These are phyloP conservation scores for Neofelis nebulosa DNA, from an alignment of 2,113 vertebrate genomes.

Conservation along the genomic window DNA sequence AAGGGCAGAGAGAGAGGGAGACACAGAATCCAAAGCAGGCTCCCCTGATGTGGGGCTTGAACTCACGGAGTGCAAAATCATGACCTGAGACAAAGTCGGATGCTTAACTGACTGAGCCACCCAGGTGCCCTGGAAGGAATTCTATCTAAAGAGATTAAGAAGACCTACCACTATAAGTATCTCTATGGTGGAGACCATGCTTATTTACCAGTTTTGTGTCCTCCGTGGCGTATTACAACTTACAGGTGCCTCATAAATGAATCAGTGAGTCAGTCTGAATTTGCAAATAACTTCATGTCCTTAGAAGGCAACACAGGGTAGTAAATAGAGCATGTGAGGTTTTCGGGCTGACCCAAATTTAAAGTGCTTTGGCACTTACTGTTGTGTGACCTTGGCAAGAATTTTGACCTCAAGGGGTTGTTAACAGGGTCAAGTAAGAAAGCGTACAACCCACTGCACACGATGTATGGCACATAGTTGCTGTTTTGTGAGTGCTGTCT, in stretches of 20 bases:
- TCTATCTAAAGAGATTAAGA: neutral
- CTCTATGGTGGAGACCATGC: neutral
- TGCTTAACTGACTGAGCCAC: too few species aligned
- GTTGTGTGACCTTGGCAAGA: neutral
- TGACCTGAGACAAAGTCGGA: too few species aligned
- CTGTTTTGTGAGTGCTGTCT: neutral
- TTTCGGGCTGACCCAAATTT: neutral
- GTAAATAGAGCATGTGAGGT: neutral
- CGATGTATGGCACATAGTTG: neutral
- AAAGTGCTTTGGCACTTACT: neutral
- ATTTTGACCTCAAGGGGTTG: neutral
- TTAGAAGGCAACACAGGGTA: neutral
- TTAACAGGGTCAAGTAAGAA: neutral
- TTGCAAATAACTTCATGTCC: neutral
- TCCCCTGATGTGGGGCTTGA: too few species aligned
- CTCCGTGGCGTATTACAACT: neutral
- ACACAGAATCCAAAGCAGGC: too few species aligned
- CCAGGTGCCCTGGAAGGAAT: too few species aligned
- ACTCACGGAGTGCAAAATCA: too few species aligned
- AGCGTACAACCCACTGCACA: neutral
- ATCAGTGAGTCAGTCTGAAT: neutral
- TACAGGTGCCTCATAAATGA: neutral
- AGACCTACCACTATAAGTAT: neutral
- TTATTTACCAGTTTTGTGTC: neutral
- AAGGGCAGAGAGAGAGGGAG: too few species aligned